Evolutionary conservation across 1,140 invertebrate genomes (phyloP).

Genomic region (Drosophila carrolli): DNA sequence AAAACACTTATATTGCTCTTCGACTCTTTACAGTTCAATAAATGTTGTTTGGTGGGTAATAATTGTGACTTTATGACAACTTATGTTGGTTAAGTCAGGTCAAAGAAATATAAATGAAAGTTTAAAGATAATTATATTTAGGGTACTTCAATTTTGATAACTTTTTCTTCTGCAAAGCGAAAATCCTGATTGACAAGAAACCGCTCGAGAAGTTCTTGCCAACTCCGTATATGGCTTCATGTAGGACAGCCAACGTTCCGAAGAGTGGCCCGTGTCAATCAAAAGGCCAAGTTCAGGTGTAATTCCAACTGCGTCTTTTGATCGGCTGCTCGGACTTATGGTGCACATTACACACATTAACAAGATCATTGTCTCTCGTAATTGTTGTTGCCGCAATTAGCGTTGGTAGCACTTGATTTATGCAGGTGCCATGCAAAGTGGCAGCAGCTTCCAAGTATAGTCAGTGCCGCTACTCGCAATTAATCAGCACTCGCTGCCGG

Average conservation of each 20-base stretch:
- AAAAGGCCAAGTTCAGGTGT: conserved; percentile 45
- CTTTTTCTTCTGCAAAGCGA: background rate
- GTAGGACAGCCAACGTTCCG: conserved; percentile 14
- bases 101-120: too few relatives aligned
- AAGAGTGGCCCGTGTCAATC: conserved; percentile 15
- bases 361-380: conserved; percentile 46
- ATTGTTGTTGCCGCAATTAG: conserved; percentile 66
- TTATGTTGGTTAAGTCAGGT: too few relatives aligned
- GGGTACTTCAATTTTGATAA: background rate
- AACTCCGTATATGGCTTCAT: conserved; percentile 7
- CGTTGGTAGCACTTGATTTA: conserved; percentile 70
- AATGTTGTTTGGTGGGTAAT: too few relatives aligned
- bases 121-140: too few relatives aligned
- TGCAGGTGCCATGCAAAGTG: conserved; percentile 55
- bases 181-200: conserved; percentile 7
- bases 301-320: conserved; percentile 57
- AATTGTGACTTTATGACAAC: too few relatives aligned
- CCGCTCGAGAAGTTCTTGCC: background rate
- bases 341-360: conserved; percentile 47
- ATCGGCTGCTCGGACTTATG: conserved; percentile 12
- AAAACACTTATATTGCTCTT: too few relatives aligned
- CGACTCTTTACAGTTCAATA: too few relatives aligned
- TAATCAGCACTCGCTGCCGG: conserved; percentile 39
- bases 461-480: conserved; percentile 49
- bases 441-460: conserved; percentile 72